phyloP scores from a whole-genome alignment of 2,113 vertebrate species.

The Muscicapa adusta region DNA sequence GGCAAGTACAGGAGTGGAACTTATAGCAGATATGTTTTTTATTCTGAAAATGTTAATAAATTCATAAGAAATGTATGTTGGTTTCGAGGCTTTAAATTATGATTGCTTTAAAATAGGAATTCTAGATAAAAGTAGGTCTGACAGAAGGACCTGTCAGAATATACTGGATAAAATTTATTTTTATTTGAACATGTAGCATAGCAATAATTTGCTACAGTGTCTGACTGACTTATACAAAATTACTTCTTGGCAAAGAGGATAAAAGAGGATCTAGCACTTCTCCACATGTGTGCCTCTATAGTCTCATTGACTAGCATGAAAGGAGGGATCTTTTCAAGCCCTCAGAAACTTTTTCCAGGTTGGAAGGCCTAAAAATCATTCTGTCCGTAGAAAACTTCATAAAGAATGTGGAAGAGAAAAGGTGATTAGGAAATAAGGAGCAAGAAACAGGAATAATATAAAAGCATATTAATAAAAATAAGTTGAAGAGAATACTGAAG shows the following conservation, averaged over 20 bases:
- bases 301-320: neutral
- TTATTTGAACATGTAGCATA: neutral
- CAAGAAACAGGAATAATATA: neutral
- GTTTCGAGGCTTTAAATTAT: neutral
- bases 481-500: neutral
- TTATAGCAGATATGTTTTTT: neutral
- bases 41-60: constrained; percentile 24
- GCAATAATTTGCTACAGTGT: neutral
- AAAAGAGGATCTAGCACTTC: neutral
- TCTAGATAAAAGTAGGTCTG: neutral
- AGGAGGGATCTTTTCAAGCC: neutral
- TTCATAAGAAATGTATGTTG: neutral
- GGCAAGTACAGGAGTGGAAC: neutral
- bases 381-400: neutral
- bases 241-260: neutral
- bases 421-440: neutral
- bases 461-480: neutral
- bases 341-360: neutral
- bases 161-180: neutral
- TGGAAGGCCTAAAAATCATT: neutral
- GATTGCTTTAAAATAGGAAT: neutral
- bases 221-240: neutral
- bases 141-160: neutral
- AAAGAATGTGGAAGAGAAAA: neutral
- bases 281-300: neutral